Percentiles rank a stretch among this genome's conserved stretches.
Conservation (phyloP, 2,797 vertebrate genomes). For the Hozukius guyotensis region DNA sequence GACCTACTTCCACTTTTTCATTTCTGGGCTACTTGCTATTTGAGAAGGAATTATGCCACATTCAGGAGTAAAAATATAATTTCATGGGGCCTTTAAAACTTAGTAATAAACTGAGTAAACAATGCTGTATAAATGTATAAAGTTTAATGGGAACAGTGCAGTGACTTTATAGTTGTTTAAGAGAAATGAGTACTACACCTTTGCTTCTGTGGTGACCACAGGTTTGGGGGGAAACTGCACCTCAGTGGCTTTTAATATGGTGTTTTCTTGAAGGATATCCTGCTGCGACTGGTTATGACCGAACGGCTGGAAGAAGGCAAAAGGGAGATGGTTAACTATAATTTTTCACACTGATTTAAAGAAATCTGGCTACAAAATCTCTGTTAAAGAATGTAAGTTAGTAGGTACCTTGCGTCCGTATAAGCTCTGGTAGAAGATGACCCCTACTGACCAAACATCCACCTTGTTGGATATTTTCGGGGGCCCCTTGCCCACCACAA, state of each 20-base stretch:
- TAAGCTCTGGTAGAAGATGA: constrained; percentile 97
- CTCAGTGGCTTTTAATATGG: constrained; percentile 96
- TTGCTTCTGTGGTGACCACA: constrained; percentile 94
- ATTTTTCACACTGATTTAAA: background rate
- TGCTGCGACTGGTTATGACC: constrained; percentile 98
- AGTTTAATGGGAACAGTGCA: background rate
- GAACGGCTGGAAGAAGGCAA: constrained; percentile 85
- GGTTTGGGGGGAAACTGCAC: constrained; percentile 97
- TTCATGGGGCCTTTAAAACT: background rate
- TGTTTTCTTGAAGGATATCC: constrained; percentile 97
- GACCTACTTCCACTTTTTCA: background rate
- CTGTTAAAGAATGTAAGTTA: background rate
- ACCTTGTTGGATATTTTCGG: constrained; percentile 99
- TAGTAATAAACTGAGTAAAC: background rate
- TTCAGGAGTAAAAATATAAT: background rate
- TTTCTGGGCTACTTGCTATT: background rate
- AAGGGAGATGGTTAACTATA: background rate
- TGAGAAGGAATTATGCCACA: background rate
- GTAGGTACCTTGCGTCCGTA: constrained; percentile 93
- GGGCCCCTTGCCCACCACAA: constrained; percentile 94
- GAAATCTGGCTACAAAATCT: background rate
- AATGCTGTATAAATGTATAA: background rate
- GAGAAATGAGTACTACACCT: constrained; percentile 78
- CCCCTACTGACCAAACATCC: constrained; percentile 96
- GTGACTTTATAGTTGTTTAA: background rate